Evolutionary conservation across 2,888 invertebrate species (phyloP).

Genomic region (Malthinus seriepunctatus): DNA sequence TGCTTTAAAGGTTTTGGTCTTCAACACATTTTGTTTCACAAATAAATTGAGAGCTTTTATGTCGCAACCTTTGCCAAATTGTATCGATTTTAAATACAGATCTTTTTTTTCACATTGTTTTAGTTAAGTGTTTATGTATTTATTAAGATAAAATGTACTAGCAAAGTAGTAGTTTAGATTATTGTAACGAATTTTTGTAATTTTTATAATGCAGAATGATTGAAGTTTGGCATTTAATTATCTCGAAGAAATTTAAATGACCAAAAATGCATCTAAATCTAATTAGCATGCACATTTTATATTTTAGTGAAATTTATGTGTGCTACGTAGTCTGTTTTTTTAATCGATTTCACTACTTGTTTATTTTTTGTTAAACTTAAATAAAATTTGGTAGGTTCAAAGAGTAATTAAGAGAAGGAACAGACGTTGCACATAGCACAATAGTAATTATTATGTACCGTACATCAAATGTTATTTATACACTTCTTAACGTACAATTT

Average conservation of each 20-base stretch:
- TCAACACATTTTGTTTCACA: constrained; percentile 43
- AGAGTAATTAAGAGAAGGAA: background rate
- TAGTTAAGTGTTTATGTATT: constrained; percentile 10
- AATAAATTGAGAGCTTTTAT: constrained; percentile 18
- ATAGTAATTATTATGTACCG: constrained; percentile 1
- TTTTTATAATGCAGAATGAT: constrained; percentile 27
- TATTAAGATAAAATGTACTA: constrained; percentile 26
- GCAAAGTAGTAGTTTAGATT: constrained; percentile 12
- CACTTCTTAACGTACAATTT: too few species aligned
- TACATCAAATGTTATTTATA: too few species aligned
- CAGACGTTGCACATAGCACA: constrained; percentile 4
- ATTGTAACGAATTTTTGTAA: constrained; percentile 6
- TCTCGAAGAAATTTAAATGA: background rate
- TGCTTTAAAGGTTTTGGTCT: constrained; percentile 44
- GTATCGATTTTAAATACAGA: background rate
- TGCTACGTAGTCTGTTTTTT: constrained; percentile 1
- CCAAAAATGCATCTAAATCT: constrained; percentile 14
- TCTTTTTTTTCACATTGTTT: constrained; percentile 1
- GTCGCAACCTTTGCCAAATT: constrained; percentile 17
- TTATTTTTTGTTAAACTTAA: too few species aligned
- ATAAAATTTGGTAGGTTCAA: background rate
- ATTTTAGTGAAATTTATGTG: background rate
- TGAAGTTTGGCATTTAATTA: constrained; percentile 21
- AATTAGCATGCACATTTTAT: constrained; percentile 23
- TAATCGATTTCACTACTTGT: too few species aligned